A percentile compares a stretch with the other conserved stretches of the same genome.
These are phyloP conservation scores for Copsychus sechellarum DNA, from an alignment of 2,113 vertebrate species.

Conservation along the genomic window DNA sequence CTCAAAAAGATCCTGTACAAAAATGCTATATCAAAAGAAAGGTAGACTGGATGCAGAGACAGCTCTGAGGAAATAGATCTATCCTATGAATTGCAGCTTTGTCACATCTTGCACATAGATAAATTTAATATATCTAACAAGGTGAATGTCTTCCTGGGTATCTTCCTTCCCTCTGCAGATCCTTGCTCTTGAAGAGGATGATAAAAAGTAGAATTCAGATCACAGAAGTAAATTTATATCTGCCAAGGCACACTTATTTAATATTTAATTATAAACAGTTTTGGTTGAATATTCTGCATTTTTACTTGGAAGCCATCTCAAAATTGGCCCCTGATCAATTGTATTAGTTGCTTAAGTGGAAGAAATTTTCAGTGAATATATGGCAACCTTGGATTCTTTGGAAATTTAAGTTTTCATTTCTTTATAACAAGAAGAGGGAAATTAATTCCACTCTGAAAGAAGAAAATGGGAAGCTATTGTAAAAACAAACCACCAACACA, in stretches of 20 bases:
- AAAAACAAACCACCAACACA: neutral
- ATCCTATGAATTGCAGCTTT: neutral
- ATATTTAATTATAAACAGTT: neutral
- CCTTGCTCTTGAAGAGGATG: neutral
- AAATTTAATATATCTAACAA: neutral
- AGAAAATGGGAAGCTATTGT: neutral
- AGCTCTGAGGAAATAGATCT: neutral
- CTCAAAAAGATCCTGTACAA: neutral
- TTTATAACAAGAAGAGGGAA: neutral
- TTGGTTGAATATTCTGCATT: neutral
- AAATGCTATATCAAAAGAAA: neutral
- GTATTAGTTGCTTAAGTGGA: neutral
- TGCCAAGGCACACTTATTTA: neutral
- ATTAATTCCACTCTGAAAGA: neutral
- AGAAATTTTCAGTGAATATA: neutral
- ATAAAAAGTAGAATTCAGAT: neutral
- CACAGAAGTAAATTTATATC: neutral
- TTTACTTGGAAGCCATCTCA: neutral
- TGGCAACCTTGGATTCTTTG: neutral
- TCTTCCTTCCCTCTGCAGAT: neutral
- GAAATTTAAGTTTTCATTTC: neutral
- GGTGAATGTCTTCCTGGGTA: neutral
- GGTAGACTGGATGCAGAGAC: neutral
- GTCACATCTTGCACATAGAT: neutral
- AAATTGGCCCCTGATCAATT: neutral